phyloP scores from a whole-genome alignment of 2,888 invertebrate genomes.

The Adineta ricciae region DNA sequence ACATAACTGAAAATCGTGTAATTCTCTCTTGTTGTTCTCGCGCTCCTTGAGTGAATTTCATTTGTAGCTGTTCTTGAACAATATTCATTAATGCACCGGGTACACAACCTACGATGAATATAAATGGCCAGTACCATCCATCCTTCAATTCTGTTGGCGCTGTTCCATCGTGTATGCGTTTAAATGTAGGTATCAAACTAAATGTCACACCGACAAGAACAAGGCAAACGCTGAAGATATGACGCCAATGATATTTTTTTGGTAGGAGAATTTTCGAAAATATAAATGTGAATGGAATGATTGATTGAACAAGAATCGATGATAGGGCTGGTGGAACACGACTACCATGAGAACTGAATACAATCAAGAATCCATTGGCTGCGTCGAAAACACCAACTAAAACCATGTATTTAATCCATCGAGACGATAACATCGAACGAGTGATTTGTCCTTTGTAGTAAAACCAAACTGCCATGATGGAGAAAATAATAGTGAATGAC shows the following conservation, averaged over 20 bases:
- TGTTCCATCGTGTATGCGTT: background rate
- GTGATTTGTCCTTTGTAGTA: background rate
- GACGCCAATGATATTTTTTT: background rate
- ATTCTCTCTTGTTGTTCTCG: background rate
- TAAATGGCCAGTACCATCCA: constrained; percentile 21
- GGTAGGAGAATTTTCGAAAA: background rate
- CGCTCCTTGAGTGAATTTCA: background rate
- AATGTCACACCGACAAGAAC: background rate
- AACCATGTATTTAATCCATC: background rate
- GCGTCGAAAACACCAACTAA: constrained; percentile 1
- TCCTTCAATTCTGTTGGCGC: background rate
- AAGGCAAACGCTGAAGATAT: background rate
- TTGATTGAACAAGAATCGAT: background rate
- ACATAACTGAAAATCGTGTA: constrained; percentile 3
- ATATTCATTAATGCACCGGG: constrained; percentile 16
- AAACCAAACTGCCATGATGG: background rate
- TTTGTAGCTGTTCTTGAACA: background rate
- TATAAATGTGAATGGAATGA: constrained; percentile 3
- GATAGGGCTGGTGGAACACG: constrained; percentile 4
- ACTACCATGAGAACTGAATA: constrained; percentile 11
- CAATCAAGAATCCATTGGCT: background rate
- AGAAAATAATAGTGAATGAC: background rate
- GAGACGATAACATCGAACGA: background rate
- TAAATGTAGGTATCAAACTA: constrained; percentile 15
- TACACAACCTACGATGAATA: background rate